Base-by-base conservation (phyloP, 1,140 invertebrate genomes). In the Vanessa tameamea region DNA sequence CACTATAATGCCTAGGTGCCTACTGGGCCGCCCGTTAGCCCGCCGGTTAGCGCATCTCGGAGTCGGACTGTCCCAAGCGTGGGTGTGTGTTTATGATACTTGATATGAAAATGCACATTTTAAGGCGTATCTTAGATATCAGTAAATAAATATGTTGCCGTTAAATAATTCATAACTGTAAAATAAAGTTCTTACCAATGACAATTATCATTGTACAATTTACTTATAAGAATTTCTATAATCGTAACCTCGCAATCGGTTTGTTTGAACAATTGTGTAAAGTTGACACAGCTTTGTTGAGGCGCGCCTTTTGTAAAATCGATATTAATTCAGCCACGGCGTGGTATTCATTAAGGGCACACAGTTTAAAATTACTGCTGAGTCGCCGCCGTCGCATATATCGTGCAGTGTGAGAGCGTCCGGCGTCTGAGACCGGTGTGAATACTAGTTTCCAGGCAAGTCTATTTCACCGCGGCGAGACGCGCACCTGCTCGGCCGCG, bases 241-340 rank as follows among this genome's bases (percentile, higher is more conserved):
- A n/a, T 13, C 1, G 53, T 57, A 57, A 57, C 53, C 53, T 57
- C 53, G 53, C 20, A 57, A 59, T 26, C 59, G 69, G 15, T 15
- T 5, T 71, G 69, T 71, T 71, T 71, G 48, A 64, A 53, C 69
- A 71, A 71, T 31, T 71, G 69, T 53, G 37, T 47, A 50, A 16
- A 15, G 51, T 55, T 31, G 53, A 20, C 53, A 14, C 65, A 68
- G 53, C 20, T 31, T 37, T 47, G 26, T 26, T 48, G 20, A 51
- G 31, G 16, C 6, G 57, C 23, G 50, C 15, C 57, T 61, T 59
- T n/a, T 14, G 15, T 61, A 15, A 61, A 51, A 64, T 64, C 69
- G 69, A 50, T 63, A 51, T 50, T 64, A 63, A 63, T 50, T 47
- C 57, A 71, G 59, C 50, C 57, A 64, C 69, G 31, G 20, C 16